phyloP scores from a whole-genome alignment of 2,797 vertebrate genomes.

The Alosa sapidissima region DNA sequence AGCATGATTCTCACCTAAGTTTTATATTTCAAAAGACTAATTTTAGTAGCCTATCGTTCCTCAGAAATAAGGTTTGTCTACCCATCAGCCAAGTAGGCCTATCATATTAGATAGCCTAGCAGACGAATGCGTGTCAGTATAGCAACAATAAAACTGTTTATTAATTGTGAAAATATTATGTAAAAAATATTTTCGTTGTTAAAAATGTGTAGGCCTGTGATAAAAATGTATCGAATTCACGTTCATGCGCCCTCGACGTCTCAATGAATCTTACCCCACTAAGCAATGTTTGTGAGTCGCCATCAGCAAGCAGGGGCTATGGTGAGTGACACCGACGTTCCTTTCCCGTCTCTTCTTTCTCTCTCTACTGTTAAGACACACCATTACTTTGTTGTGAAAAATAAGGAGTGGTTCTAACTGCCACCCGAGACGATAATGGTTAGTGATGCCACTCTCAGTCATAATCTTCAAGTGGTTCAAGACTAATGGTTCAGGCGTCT shows the following conservation, averaged over 20 bases:
- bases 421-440: conserved; percentile 83
- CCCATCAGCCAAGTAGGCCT: background rate
- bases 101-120: background rate
- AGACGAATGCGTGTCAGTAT: background rate
- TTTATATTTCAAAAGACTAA: conserved; percentile 19
- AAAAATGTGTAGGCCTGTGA: background rate
- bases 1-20: conserved; percentile 4
- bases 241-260: background rate
- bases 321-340: conserved; percentile 44
- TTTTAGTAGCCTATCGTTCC: background rate
- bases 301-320: background rate
- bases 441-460: conserved; percentile 83
- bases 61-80: background rate
- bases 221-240: background rate
- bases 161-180: background rate
- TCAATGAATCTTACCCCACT: background rate
- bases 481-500: conserved; percentile 82
- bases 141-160: conserved; percentile 19
- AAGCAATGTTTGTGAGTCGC: conserved; percentile 26
- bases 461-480: conserved; percentile 87
- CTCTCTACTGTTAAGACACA: conserved; percentile 32
- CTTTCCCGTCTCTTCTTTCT: background rate
- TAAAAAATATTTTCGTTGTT: background rate
- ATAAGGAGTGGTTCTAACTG: conserved; percentile 78
- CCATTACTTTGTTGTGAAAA: conserved; percentile 76